A percentile compares a stretch with the other conserved stretches of the same genome.
These are phyloP conservation scores for Hoplodrina blanda DNA, from an alignment of 2,888 invertebrate species.

Conservation along the genomic window DNA sequence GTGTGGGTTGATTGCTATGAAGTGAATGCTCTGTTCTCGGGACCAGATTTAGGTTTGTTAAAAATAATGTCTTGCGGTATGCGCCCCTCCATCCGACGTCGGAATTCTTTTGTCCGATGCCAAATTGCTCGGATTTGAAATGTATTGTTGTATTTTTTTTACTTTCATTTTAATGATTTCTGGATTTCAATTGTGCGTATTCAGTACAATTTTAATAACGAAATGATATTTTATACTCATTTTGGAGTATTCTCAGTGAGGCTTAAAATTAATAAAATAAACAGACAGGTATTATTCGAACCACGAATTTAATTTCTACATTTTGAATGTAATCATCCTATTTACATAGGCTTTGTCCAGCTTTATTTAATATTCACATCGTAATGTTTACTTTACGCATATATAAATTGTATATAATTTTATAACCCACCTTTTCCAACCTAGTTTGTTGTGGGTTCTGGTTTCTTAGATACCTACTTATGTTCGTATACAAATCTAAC, in stretches of 20 bases:
- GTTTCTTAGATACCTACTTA: not conserved
- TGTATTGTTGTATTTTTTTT: conserved; percentile 40
- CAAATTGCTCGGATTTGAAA: conserved; percentile 49
- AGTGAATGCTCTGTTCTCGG: conserved; percentile 29
- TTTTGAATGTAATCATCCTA: not conserved
- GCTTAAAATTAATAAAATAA: too few species aligned
- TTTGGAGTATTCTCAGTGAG: not conserved
- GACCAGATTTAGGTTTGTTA: conserved; percentile 52
- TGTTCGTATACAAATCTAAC: too few species aligned
- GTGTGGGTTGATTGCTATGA: conserved; percentile 53
- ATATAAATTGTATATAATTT: conserved; percentile 6
- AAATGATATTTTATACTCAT: conserved; percentile 11
- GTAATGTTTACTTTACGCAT: conserved; percentile 3
- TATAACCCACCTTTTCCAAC: too few species aligned
- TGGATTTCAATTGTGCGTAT: conserved; percentile 12
- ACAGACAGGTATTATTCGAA: not conserved
- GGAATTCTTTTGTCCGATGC: conserved; percentile 50
- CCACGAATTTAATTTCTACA: not conserved
- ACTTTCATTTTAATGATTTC: conserved; percentile 30
- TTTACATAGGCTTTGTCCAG: conserved; percentile 27
- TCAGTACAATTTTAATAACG: conserved; percentile 1
- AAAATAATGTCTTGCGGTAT: conserved; percentile 57
- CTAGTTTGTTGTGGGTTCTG: not conserved
- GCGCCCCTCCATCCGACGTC: conserved; percentile 25
- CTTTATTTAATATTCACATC: conserved; percentile 10